Base-by-base conservation (phyloP, 2,888 invertebrate genomes). In the Synanthedon tipuliformis region DNA sequence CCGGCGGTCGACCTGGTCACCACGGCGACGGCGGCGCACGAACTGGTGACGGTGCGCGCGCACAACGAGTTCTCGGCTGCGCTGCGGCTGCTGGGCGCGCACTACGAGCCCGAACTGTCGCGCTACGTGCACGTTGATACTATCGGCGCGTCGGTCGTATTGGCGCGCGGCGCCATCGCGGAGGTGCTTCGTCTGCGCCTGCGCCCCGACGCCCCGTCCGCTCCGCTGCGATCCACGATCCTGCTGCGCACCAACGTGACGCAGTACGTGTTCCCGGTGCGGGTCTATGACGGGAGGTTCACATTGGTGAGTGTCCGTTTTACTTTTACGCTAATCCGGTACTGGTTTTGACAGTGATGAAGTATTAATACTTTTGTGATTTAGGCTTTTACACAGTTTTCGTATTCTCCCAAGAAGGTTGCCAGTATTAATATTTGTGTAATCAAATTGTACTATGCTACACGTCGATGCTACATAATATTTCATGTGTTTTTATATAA, bases 211-310 rank as follows among this genome's bases (percentile, higher is more conserved):
- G 54, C 41, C 54, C 53, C 41, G 55, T 54, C 51, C 55, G 48
- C 53, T 53, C 50, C 55, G 23, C 54, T 65, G 51, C 58, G 56
- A 55, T 51, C 62, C 49, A 53, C 7, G 51, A 52, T 89, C 52
- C 61, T 65, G 53, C 74, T 90, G 60, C 76, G 69, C 62, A 90
- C 89, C 60, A 89, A 90, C 74, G 69, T 89, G 51, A 78, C 76
- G 52, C 54, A 52, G 52, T 88, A 89, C 68, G 60, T 71, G 61
- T 63, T 89, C 67, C 87, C 88, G 51, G 61, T 90, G 60, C 66
- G 78, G 40, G 73, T 86, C 7, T 88, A 88, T 75, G 74, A 71
- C 57, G 89, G 89, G 0, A 61, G 64, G 0, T 65, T 90, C n/a
- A 27, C 71, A 16, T 55, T 79, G 4, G 81, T 81, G n/a, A 63